Base-by-base conservation (phyloP, 2,797 vertebrate species). In the Brachyalestes nurse region DNA sequence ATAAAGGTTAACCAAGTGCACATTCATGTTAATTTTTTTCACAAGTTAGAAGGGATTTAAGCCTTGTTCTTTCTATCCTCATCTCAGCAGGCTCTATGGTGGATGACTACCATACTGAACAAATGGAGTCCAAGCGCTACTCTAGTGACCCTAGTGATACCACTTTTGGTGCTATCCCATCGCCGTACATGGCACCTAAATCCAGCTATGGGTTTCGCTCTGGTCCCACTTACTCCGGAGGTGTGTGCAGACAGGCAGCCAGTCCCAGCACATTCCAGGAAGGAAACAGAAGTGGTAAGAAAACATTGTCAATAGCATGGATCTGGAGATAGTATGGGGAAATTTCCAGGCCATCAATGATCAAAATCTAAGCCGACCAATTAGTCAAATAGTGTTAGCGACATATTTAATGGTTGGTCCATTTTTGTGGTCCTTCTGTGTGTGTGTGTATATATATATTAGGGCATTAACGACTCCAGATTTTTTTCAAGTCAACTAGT, bases 251-350 rank as follows among this genome's bases (percentile, higher is more conserved):
- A 65, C 96, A 95, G 70, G 88, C 92, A 1, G 95, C 95, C 51
- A 97, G 95, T 72, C 96, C 95, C 28, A 95, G 92, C 72, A 90
- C 90, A 83, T 95, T 91, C 84, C 93, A 92, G 47, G 96, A 99
- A 77, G 95, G 92, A 91, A 95, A 97, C 91, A 94, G 95, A 95
- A 96, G 94, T 91, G 95, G 96, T 98, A 95, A 96, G 80, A 62
- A 61, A 53, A 28, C 6, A 23, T 61, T 69, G 1, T 23, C 13
- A 38, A 10, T 47, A 76, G 10, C 42, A 19, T 55, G 42, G 42
- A 47, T 47, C 12, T 8, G 45, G 13, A 51, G 13, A 51, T 51
- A 13, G 47, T 57, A 57, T 7, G 2, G 53, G 53, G 19, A 65
- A 65, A 40, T 38, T 40, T 65, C 34, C 25, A 40, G 28, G 5